phyloP scores from a whole-genome alignment of 2,113 vertebrate species.

The Myodes glareolus region DNA sequence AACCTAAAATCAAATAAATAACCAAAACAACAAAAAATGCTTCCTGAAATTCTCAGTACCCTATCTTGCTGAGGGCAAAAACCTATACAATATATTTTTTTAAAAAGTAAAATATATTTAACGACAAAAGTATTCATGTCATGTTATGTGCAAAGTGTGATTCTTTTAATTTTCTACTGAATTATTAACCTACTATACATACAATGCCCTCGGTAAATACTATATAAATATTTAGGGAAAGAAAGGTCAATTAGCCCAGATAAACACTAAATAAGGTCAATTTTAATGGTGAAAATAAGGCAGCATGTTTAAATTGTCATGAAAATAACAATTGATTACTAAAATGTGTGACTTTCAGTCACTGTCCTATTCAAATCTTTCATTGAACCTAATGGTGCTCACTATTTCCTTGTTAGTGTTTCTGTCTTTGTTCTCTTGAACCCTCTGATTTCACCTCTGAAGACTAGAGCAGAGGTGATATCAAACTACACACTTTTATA shows the following conservation, averaged over 20 bases:
- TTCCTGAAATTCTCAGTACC: not conserved
- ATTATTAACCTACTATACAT: not conserved
- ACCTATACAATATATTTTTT: not conserved
- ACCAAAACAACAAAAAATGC: not conserved
- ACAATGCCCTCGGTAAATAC: not conserved
- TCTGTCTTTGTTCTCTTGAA: not conserved
- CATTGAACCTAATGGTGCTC: not conserved
- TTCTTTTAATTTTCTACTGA: not conserved
- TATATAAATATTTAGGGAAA: conserved; percentile 26
- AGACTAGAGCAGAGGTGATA: not conserved
- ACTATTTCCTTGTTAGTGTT: not conserved
- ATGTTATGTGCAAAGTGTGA: not conserved
- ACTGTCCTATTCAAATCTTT: not conserved
- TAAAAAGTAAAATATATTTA: not conserved
- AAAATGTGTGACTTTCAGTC: not conserved
- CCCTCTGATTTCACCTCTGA: not conserved
- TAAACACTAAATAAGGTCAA: conserved; percentile 39
- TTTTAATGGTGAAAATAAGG: not conserved
- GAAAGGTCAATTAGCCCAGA: not conserved
- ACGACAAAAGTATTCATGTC: not conserved
- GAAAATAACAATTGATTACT: not conserved
- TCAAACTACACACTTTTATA: not conserved
- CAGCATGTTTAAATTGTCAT: conserved; percentile 16
- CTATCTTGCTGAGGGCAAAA: not conserved
- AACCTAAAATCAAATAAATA: no score